Conservation (phyloP, 2,797 vertebrate species). For the Vireo griseus region DNA sequence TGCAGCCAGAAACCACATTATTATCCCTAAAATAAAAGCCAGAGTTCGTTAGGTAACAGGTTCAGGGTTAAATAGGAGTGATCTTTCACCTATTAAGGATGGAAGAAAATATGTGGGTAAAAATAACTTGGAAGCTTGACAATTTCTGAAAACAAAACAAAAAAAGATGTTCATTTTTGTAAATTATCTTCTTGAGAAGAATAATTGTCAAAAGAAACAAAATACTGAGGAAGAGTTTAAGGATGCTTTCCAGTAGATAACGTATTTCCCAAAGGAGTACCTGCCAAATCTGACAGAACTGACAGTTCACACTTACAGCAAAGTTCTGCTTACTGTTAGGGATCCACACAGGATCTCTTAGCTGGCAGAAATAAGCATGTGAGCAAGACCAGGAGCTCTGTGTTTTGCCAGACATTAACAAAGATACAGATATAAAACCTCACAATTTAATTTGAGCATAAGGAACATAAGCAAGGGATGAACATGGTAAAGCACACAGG, state of each 20-base stretch:
- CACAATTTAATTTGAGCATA: background rate
- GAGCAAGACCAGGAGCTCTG: background rate
- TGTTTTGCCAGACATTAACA: background rate
- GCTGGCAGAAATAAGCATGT: background rate
- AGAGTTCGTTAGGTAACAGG: background rate
- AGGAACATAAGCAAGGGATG: background rate
- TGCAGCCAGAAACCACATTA: background rate
- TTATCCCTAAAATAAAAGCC: background rate
- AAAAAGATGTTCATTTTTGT: fast-evolving
- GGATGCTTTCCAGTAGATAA: background rate
- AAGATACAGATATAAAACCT: background rate
- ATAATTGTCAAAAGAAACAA: background rate
- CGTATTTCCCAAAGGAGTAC: background rate
- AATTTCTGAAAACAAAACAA: background rate
- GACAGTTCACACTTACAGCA: background rate
- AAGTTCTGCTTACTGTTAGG: background rate
- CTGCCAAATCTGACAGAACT: background rate
- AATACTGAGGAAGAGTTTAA: background rate
- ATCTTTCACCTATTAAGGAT: background rate
- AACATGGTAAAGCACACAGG: fast-evolving
- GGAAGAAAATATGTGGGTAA: background rate
- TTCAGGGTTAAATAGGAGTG: background rate
- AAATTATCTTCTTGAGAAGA: background rate
- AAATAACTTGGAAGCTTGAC: background rate
- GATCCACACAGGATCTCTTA: background rate